phyloP scores from a whole-genome alignment of 2,113 vertebrate species.

The Odontophorus gujanensis region DNA sequence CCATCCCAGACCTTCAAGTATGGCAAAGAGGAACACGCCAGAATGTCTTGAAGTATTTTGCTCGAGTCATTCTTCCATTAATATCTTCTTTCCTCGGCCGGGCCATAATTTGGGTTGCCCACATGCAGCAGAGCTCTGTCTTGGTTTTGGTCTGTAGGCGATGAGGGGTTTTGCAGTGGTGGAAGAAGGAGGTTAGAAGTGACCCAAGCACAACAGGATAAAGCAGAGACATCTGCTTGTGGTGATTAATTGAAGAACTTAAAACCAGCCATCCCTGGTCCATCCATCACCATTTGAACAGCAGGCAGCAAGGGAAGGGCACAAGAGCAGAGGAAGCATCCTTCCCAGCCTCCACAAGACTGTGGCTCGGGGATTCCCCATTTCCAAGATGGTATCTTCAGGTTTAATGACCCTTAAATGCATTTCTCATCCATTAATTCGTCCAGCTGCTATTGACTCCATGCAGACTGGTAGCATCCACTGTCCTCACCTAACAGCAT shows the following conservation, averaged over 20 bases:
- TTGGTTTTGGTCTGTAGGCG: not conserved
- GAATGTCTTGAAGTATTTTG: fast-evolving
- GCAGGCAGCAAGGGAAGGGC: not conserved
- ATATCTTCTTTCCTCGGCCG: fast-evolving
- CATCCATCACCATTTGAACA: not conserved
- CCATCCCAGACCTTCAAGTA: not conserved
- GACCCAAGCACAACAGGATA: not conserved
- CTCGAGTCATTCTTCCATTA: not conserved
- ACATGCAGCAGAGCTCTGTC: not conserved
- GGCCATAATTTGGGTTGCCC: not conserved
- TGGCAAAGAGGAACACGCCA: not conserved
- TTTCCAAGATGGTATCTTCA: not conserved
- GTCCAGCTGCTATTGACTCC: not conserved
- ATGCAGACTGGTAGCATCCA: not conserved
- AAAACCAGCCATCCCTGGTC: not conserved
- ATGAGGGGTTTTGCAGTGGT: not conserved
- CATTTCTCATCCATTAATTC: not conserved
- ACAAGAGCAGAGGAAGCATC: not conserved
- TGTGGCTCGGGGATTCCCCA: not conserved
- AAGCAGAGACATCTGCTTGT: not conserved
- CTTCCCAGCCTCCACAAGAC: not conserved
- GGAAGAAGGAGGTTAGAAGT: not conserved
- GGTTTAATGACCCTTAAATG: conserved; percentile 29
- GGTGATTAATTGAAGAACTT: not conserved
- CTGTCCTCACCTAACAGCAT: conserved; percentile 4